Evolutionary conservation across 2,888 invertebrate genomes (phyloP), one percentile per base, ranked within the genome.

Genomic region (Campaea margaritaria): DNA sequence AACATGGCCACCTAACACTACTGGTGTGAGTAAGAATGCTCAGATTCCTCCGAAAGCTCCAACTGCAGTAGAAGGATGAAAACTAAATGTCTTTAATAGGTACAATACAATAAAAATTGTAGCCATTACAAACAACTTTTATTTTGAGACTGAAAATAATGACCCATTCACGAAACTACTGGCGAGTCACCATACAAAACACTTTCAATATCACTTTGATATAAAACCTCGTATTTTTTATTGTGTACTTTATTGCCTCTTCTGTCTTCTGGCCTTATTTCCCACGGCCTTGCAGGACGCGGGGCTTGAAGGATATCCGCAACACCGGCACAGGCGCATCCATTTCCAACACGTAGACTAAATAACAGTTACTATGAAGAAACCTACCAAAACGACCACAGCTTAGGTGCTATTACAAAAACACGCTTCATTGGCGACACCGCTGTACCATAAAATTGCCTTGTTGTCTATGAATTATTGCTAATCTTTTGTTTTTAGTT

Each of bases 381-480:
- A 50, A 59, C 49, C 50, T 41, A 41, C 59, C 53, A 50, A 60
- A 64, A 55, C 45, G 58, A 49, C 49, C 51, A 59, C 61, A 50
- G 60, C 16, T 14, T 39, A 45, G 13, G 12, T 51, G 43, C 36
- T 11, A 42, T 41, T 34, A 43, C 15, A 27, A 41, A 43, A 69
- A 62, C 71, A 77, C 77, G 83, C 75, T 82, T 70, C 72, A 84
- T 80, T 79, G 79, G 73, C 68, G 70, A 58, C 64, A 65, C 76
- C 72, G 69, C 56, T 78, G 74, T 70, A 79, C 81, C 86, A 73
- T 82, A 76, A 82, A 80, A 88, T 87, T 82, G 68, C 72, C 77
- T 80, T 58, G 75, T 82, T 85, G 68, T 68, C 69, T 60, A 63
- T 64, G 48, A 68, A 66, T 65, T 68, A 63, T 62, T 47, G 62